A percentile compares a stretch with the other conserved stretches of the same genome.
Conservation (phyloP, 2,797 vertebrate species). For the Cyclura pinguis region DNA sequence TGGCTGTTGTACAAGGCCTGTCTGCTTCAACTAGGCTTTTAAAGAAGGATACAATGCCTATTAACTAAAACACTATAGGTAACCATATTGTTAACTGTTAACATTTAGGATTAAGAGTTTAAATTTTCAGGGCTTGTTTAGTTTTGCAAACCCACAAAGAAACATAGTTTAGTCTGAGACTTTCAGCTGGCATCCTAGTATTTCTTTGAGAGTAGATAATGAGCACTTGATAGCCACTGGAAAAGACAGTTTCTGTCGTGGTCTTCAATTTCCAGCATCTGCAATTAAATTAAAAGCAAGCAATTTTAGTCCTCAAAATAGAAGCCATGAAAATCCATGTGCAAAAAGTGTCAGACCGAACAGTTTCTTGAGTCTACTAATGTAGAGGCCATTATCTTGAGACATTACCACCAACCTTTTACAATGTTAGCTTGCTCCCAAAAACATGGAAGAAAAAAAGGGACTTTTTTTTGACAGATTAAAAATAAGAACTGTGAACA, state of each 20-base stretch:
- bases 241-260: not conserved
- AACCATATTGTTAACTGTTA: not conserved
- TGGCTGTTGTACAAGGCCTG: not conserved
- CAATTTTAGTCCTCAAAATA: conserved; percentile 25
- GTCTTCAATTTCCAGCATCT: conserved; percentile 41
- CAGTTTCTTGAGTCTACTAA: not conserved
- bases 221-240: conserved; percentile 2
- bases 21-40: not conserved
- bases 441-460: not conserved
- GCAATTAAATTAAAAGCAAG: conserved; percentile 43
- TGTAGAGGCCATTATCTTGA: not conserved
- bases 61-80: not conserved
- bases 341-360: not conserved
- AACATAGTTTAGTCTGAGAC: not conserved
- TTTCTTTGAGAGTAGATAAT: conserved; percentile 9
- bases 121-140: not conserved
- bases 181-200: not conserved
- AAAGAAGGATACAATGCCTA: not conserved
- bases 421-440: not conserved
- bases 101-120: conserved; percentile 7
- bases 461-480: not conserved
- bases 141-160: not conserved
- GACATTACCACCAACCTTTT: not conserved
- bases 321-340: not conserved
- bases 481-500: not conserved